phyloP scores from a whole-genome alignment of 2,797 vertebrate species.

The Syncerus caffer region DNA sequence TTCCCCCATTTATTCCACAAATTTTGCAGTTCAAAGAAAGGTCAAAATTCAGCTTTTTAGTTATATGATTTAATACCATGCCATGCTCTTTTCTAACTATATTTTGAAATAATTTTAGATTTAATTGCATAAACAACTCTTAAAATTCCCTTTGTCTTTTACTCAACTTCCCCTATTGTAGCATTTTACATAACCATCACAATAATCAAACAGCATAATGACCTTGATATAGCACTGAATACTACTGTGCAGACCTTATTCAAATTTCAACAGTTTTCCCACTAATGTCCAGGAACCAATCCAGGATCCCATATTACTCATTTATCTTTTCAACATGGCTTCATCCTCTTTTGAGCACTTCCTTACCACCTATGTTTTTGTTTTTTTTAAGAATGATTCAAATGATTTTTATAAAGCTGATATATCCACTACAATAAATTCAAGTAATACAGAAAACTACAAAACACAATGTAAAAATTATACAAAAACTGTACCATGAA shows the following conservation, averaged over 20 bases:
- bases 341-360: neutral
- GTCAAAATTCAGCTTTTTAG: neutral
- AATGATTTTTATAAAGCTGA: neutral
- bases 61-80: neutral
- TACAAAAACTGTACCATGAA: neutral
- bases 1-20: neutral
- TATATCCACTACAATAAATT: neutral
- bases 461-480: neutral
- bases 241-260: neutral
- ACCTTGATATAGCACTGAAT: neutral
- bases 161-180: neutral
- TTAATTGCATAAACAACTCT: neutral
- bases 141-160: neutral
- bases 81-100: neutral
- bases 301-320: neutral
- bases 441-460: neutral
- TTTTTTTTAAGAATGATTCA: neutral
- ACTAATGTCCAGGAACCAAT: neutral
- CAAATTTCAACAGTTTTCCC: neutral
- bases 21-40: neutral
- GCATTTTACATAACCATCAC: neutral
- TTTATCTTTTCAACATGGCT: neutral
- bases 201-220: neutral
- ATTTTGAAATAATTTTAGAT: conserved; percentile 31
- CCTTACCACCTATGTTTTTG: neutral